Conservation (phyloP, 1,140 invertebrate species). For the Solenopsis fugax region DNA sequence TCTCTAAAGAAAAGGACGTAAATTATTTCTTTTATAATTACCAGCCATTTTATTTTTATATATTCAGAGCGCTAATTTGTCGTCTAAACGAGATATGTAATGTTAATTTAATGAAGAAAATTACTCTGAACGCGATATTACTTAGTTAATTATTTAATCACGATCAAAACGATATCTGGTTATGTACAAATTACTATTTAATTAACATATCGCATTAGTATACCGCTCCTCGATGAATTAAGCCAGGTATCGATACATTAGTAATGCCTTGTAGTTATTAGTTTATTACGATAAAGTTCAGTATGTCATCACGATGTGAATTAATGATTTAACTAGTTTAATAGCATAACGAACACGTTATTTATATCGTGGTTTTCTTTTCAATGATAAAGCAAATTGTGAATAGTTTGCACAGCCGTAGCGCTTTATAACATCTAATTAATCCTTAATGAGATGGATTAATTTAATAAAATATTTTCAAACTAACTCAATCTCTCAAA, state of each 20-base stretch:
- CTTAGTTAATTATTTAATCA: conserved; percentile 63
- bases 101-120: conserved; percentile 58
- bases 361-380: conserved; percentile 35
- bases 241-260: conserved; percentile 52
- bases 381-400: background rate
- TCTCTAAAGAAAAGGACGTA: too few species aligned
- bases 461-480: background rate
- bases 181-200: conserved; percentile 57
- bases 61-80: conserved; percentile 13
- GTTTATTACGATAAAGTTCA: conserved; percentile 55
- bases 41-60: background rate
- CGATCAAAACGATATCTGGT: conserved; percentile 42
- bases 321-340: conserved; percentile 51
- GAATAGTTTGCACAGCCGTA: background rate
- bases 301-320: conserved; percentile 29
- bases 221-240: conserved; percentile 35
- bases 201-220: conserved; percentile 59
- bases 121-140: conserved; percentile 40
- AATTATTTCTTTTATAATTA: conserved; percentile 33
- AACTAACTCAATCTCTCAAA: background rate
- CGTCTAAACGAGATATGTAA: conserved; percentile 4
- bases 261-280: conserved; percentile 50
- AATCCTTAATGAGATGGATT: background rate
- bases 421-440: background rate
- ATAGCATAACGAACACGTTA: conserved; percentile 22